Conservation (phyloP, 2,797 vertebrate species). For the Poecilia picta region DNA sequence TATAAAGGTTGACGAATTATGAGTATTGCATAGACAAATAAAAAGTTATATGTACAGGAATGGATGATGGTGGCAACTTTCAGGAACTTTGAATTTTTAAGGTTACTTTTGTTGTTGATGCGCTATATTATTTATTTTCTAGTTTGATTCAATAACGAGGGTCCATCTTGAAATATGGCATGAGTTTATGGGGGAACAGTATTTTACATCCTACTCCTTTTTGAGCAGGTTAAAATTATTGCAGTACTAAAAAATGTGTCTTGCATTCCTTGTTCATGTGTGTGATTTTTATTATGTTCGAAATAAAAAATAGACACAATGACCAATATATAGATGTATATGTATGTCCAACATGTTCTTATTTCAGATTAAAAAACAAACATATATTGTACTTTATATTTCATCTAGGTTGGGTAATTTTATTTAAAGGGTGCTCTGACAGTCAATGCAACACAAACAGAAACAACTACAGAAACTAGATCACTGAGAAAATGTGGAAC, state of each 20-base stretch:
- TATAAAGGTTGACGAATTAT: background rate
- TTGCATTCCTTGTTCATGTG: no score
- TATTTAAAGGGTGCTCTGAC: conserved; percentile 9
- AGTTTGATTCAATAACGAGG: no score
- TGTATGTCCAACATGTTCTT: background rate
- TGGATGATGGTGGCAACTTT: background rate
- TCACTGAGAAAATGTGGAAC: conserved; percentile 49
- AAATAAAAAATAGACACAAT: no score
- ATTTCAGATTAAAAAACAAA: background rate
- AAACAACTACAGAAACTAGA: conserved; percentile 39
- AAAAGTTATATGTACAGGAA: background rate
- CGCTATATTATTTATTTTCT: no score
- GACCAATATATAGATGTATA: no score
- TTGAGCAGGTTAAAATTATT: no score
- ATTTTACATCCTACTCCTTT: no score
- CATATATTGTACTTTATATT: background rate
- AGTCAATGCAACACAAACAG: conserved; percentile 25
- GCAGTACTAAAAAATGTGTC: no score
- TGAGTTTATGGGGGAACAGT: no score
- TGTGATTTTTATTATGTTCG: no score
- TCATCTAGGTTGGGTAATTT: conserved; percentile 1
- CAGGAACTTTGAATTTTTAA: background rate
- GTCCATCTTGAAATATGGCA: no score
- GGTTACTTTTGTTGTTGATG: background rate
- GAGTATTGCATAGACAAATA: background rate